These are phyloP conservation scores for Atherinomorus stipes DNA, from an alignment of 2,113 vertebrate species.

Conservation along the genomic window DNA sequence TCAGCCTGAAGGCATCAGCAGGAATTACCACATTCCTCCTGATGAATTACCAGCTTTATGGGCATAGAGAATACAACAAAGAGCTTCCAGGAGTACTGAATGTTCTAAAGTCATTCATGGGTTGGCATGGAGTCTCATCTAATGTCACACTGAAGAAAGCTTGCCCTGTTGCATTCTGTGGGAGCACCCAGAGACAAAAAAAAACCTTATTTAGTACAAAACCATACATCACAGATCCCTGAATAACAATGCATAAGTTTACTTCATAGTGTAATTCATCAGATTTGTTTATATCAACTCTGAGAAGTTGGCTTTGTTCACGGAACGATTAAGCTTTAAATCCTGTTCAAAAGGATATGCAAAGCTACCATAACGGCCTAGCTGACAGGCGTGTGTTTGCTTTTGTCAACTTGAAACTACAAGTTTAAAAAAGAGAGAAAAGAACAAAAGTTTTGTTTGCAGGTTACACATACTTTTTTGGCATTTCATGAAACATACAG, in stretches of 20 bases:
- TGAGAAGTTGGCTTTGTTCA: slow-evolving; percentile 12
- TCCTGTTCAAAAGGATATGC: slow-evolving; percentile 68
- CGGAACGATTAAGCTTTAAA: slow-evolving; percentile 50
- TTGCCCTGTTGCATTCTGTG: slow-evolving; percentile 25
- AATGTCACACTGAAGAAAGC: slow-evolving; percentile 19
- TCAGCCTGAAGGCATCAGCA: slow-evolving; percentile 46
- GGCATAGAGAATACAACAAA: slow-evolving; percentile 22
- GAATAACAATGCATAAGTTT: slow-evolving; percentile 8
- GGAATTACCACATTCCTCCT: slow-evolving; percentile 65
- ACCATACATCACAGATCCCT: neutral
- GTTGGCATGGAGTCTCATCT: slow-evolving; percentile 14
- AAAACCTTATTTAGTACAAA: neutral
- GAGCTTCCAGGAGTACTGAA: slow-evolving; percentile 23
- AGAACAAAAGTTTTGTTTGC: neutral
- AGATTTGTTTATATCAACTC: slow-evolving; percentile 4
- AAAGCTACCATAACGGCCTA: slow-evolving; percentile 51
- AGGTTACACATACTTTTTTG: neutral
- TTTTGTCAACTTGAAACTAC: slow-evolving; percentile 41
- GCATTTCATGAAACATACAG: neutral
- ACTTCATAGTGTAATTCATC: neutral
- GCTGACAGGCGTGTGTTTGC: slow-evolving; percentile 44
- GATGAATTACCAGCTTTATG: slow-evolving; percentile 24
- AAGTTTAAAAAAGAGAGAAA: slow-evolving; percentile 20
- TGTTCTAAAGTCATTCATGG: slow-evolving; percentile 25
- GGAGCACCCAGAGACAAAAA: slow-evolving; percentile 11